Evolutionary conservation across 2,888 invertebrate species (phyloP).

Genomic region (Orgyia antiqua): DNA sequence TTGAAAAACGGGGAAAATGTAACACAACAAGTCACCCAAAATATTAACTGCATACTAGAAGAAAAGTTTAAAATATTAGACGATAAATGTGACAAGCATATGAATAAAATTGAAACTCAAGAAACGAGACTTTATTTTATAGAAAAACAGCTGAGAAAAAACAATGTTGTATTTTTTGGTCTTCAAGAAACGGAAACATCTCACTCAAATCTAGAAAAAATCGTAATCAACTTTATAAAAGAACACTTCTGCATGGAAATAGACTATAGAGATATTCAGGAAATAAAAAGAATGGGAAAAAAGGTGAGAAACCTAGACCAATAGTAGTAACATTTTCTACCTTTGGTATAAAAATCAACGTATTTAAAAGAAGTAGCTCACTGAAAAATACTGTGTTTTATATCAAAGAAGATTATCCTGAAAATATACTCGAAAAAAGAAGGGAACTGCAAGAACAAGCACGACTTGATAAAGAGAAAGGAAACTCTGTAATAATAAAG

Average conservation of each 20-base stretch:
- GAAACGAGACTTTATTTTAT: too few species aligned
- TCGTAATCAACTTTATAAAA: too few species aligned
- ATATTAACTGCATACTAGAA: constrained; percentile 14
- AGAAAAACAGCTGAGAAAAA: too few species aligned
- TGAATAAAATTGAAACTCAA: too few species aligned
- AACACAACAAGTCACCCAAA: constrained; percentile 15
- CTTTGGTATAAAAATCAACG: constrained; percentile 15
- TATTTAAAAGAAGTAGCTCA: constrained; percentile 9
- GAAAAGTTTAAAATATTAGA: constrained; percentile 12
- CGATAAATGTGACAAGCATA: constrained; percentile 11
- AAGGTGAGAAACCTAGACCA: constrained; percentile 12
- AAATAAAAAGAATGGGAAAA: constrained; percentile 13
- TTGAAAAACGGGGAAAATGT: constrained; percentile 11
- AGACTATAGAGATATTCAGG: constrained; percentile 8
- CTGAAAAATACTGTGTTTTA: constrained; percentile 14
- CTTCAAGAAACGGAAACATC: constrained; percentile 12
- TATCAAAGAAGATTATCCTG: constrained; percentile 17
- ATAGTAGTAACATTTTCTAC: too few species aligned
- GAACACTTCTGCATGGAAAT: constrained; percentile 7
- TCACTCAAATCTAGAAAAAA: too few species aligned
- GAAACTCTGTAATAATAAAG: too few species aligned
- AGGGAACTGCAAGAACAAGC: constrained; percentile 16
- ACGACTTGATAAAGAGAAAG: constrained; percentile 15
- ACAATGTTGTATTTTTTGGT: too few species aligned
- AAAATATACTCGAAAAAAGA: constrained; percentile 18